Evolutionary conservation across 23 tunicate genomes (phyloP), one percentile per base, ranked within the genome.

Genomic region (Pegea sp.): DNA sequence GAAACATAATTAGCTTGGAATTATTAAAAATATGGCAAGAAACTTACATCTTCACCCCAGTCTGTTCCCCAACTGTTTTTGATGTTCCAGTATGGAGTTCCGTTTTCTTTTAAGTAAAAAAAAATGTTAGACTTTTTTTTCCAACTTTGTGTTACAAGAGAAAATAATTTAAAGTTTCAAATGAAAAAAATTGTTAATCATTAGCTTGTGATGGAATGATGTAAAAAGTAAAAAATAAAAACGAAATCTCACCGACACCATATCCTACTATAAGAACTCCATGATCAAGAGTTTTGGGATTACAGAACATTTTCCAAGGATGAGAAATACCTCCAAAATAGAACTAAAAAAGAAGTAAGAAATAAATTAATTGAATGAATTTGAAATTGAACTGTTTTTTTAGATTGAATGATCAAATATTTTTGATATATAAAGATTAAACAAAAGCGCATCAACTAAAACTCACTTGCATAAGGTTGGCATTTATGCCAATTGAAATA

Each of bases 41-140:
- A n/a, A n/a, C n/a, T 56, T 63, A 84, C 95, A 52, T 91, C 32
- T 80, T 91, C 99, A 30, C 99, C 99, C 99, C 99, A 91, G 49
- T 65, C 43, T 0, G 73, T 62, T 23, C 99, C 99, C 99, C 99
- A 91, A 34, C 86, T 72, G 90, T 91, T 91, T 65, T 89, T 76
- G 57, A 89, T 89, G 34, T 65, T 77, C 90, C 90, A 89, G 54
- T 58, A 89, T 26, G 89, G 78, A 33, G 68, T 63, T 3, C 69
- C 97, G 22, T 75, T 59, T 16, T 66, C 79, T 72, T 28, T 52
- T 18, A 26, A 59, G 2, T 38, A 34, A 42, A 22, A 31, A 25
- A 58, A 7, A 20, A 34, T n/a, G n/a, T n/a, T n/a, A n/a, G n/a
- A n/a, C n/a, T n/a, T n/a, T 42, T 42, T 42, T 42, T 13, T 18